Conservation (phyloP, 2,888 invertebrate genomes). For the Galerucella nymphaeae region DNA sequence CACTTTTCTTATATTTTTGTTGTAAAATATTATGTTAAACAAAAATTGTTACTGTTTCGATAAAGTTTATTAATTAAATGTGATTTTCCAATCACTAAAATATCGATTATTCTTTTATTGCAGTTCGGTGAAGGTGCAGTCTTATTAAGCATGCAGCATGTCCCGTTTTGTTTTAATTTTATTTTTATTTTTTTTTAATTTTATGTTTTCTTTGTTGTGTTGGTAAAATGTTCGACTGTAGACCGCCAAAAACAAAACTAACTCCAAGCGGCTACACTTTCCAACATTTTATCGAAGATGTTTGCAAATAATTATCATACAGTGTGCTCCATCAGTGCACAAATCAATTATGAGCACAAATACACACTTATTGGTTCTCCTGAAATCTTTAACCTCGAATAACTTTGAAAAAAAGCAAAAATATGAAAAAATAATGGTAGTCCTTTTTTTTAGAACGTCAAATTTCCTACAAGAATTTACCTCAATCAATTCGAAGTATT, state of each 20-base stretch:
- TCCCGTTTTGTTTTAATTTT: too few relatives aligned
- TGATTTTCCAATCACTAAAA: slow-evolving; percentile 32
- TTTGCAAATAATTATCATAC: slow-evolving; percentile 23
- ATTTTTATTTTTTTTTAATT: not conserved
- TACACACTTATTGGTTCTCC: too few relatives aligned
- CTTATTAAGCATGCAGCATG: slow-evolving; percentile 34
- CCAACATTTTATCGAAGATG: slow-evolving; percentile 4
- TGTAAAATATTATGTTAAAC: slow-evolving; percentile 28
- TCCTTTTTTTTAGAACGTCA: too few relatives aligned
- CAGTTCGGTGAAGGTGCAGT: slow-evolving; percentile 43
- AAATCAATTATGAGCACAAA: too few relatives aligned
- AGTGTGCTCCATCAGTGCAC: not conserved
- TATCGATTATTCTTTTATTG: slow-evolving; percentile 40
- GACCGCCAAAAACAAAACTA: not conserved
- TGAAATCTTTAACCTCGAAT: too few relatives aligned
- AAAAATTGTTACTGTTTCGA: slow-evolving; percentile 37
- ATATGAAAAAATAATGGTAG: too few relatives aligned
- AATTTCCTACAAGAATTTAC: too few relatives aligned
- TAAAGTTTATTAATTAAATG: slow-evolving; percentile 40
- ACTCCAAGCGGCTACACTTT: not conserved
- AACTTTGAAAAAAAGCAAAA: too few relatives aligned
- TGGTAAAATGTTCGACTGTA: slow-evolving; percentile 26
- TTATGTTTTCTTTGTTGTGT: slow-evolving; percentile 24
- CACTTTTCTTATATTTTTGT: slow-evolving; percentile 26
- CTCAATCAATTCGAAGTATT: too few relatives aligned